A percentile compares a stretch with the other conserved stretches of the same genome.
phyloP scores from a whole-genome alignment of 2,797 vertebrate species.

The Cottoperca gobio region DNA sequence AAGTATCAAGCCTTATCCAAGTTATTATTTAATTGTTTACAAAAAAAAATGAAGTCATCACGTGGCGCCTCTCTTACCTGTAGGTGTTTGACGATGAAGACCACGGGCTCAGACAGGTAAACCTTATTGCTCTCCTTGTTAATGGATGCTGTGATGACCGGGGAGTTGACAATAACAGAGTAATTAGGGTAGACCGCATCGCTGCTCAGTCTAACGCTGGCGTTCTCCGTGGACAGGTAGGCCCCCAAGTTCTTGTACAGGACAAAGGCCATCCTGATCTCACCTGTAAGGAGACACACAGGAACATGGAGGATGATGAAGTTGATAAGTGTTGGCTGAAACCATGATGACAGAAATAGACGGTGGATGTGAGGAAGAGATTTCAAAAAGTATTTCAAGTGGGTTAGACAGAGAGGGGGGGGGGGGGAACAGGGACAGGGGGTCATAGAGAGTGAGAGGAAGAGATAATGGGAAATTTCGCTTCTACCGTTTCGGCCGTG shows the following conservation, averaged over 20 bases:
- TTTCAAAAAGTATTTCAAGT: conserved; percentile 8
- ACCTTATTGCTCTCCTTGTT: conserved; percentile 99
- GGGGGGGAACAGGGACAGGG: neutral
- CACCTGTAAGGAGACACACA: conserved; percentile 83
- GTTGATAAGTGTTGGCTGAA: conserved; percentile 27
- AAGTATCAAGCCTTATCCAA: neutral
- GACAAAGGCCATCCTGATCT: conserved; percentile 97
- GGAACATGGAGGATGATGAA: conserved; percentile 10
- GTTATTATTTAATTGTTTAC: neutral
- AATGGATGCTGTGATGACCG: conserved; percentile 96
- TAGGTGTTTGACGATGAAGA: conserved; percentile 96
- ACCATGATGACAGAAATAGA: conserved; percentile 32
- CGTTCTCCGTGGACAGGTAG: conserved; percentile 97
- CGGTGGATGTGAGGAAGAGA: neutral
- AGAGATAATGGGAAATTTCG: conserved; percentile 48
- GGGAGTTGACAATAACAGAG: conserved; percentile 98
- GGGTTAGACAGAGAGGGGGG: conserved; percentile 1
- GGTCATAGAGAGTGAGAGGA: conserved; percentile 19
- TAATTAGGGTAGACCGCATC: conserved; percentile 95
- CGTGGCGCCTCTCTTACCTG: conserved; percentile 85
- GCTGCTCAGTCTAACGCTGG: conserved; percentile 92
- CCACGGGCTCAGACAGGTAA: conserved; percentile 96
- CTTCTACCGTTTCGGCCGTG: conserved; percentile 94
- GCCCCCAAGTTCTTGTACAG: conserved; percentile 96
- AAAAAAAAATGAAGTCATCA: neutral